Conservation (phyloP, 2,113 vertebrate species). For the Pomatostomus ruficeps region DNA sequence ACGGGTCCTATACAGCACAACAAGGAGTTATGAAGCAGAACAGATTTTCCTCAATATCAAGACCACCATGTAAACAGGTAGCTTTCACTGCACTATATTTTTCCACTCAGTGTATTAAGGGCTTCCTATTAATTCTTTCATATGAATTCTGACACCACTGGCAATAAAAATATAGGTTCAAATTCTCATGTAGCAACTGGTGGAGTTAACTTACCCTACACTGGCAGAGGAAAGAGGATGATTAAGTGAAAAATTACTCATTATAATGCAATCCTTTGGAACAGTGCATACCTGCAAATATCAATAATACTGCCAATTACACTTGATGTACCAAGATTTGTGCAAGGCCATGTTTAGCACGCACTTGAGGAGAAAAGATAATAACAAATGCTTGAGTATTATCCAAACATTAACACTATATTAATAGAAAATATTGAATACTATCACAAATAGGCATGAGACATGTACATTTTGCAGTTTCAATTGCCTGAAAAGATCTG, state of each 20-base stretch:
- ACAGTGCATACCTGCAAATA: not conserved
- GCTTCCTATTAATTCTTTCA: not conserved
- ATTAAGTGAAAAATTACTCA: not conserved
- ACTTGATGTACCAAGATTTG: not conserved
- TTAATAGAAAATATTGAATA: not conserved
- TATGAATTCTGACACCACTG: not conserved
- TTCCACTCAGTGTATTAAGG: not conserved
- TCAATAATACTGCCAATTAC: not conserved
- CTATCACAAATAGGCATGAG: not conserved
- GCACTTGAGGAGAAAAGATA: not conserved
- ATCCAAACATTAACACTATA: not conserved
- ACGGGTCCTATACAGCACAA: not conserved
- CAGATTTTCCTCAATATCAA: not conserved
- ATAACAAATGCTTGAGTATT: not conserved
- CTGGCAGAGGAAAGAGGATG: not conserved
- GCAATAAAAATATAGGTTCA: not conserved
- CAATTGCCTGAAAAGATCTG: constrained; percentile 12
- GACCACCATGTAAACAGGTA: not conserved
- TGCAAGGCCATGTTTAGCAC: not conserved
- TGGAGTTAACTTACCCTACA: not conserved
- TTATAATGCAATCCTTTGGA: not conserved
- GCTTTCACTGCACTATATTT: not conserved
- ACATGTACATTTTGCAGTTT: not conserved
- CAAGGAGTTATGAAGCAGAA: not conserved
- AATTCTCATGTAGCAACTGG: not conserved